phyloP scores from a whole-genome alignment of 2,113 vertebrate genomes.

The Meleagris gallopavo region DNA sequence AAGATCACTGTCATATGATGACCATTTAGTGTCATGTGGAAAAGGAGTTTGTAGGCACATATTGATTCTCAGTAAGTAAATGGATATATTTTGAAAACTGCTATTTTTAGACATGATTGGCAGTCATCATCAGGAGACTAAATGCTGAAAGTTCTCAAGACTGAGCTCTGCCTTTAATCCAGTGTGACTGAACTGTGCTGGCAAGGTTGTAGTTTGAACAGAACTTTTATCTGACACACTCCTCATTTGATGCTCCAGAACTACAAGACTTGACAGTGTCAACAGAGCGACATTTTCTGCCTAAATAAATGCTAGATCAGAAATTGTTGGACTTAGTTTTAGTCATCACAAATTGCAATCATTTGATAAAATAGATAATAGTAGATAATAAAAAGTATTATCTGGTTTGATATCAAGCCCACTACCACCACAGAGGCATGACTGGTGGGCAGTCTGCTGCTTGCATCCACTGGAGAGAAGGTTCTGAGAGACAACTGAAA shows the following conservation, averaged over 20 bases:
- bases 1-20: conserved; percentile 2
- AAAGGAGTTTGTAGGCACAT: background rate
- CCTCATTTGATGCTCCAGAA: background rate
- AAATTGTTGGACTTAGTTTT: background rate
- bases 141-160: conserved; percentile 24
- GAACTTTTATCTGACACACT: background rate
- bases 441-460: background rate
- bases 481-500: background rate
- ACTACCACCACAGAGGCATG: background rate
- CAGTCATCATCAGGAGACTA: background rate
- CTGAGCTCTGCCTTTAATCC: conserved; percentile 4
- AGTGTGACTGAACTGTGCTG: background rate
- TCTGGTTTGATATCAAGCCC: background rate
- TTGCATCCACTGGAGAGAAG: background rate
- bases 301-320: background rate
- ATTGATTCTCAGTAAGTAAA: background rate
- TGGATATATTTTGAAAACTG: background rate
- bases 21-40: background rate
- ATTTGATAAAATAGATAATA: background rate
- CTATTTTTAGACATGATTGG: background rate
- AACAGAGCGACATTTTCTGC: background rate
- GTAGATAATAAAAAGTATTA: background rate
- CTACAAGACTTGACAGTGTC: background rate
- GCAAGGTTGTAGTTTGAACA: background rate
- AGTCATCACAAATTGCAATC: background rate